phyloP scores from a whole-genome alignment of 2,797 vertebrate genomes.

The Channallabes apus region DNA sequence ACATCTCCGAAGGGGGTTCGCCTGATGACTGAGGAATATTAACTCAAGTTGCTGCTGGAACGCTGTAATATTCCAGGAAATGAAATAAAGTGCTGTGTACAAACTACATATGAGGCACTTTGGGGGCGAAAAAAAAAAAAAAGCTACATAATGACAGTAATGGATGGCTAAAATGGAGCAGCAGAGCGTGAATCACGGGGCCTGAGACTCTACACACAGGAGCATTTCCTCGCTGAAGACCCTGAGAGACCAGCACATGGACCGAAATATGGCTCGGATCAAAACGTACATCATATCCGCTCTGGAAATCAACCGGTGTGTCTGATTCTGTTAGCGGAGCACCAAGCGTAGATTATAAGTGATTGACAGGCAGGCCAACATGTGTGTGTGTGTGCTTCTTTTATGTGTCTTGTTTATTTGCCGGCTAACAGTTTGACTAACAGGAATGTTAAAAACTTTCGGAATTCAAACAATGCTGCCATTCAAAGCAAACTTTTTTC shows the following conservation, averaged over 20 bases:
- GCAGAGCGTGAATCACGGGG: slow-evolving; percentile 39
- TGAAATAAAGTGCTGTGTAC: neutral
- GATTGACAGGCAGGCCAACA: neutral
- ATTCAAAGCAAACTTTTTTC: neutral
- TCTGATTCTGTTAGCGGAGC: neutral
- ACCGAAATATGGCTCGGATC: neutral
- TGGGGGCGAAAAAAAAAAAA: too few relatives aligned
- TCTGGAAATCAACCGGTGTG: neutral
- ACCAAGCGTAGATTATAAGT: neutral
- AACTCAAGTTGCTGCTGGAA: slow-evolving; percentile 3
- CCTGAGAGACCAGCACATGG: neutral
- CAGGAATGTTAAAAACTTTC: neutral
- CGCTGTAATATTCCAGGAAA: neutral
- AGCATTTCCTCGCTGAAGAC: slow-evolving; percentile 39
- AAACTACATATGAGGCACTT: slow-evolving; percentile 7
- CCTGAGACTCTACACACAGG: slow-evolving; percentile 35
- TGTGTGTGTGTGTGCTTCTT: neutral
- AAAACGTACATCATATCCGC: neutral
- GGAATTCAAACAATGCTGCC: neutral
- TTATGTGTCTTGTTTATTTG: slow-evolving; percentile 33
- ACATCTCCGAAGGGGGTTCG: slow-evolving; percentile 17
- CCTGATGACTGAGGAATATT: slow-evolving; percentile 1
- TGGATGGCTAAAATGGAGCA: slow-evolving; percentile 16
- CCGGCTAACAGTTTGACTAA: neutral
- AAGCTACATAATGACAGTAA: slow-evolving; percentile 23